Evolutionary conservation across 2,888 invertebrate genomes (phyloP).

Genomic region (Chorisops tibialis): DNA sequence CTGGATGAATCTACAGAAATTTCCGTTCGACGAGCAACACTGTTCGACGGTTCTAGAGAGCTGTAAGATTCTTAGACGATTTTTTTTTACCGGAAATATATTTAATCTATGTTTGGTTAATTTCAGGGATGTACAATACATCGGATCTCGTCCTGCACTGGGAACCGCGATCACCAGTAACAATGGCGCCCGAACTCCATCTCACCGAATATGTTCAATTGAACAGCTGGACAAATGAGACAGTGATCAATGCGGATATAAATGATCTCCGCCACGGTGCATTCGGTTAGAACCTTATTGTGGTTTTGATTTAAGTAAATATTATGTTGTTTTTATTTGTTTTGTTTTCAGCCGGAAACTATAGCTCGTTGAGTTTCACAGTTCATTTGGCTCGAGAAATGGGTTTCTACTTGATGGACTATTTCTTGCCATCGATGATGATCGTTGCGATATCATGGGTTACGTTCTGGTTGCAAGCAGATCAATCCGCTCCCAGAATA

Average conservation of each 20-base stretch:
- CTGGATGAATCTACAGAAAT: slow-evolving; percentile 82
- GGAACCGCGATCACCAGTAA: slow-evolving; percentile 71
- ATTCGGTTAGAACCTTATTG: slow-evolving; percentile 60
- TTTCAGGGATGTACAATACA: slow-evolving; percentile 76
- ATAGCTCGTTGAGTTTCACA: slow-evolving; percentile 74
- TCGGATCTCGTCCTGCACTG: slow-evolving; percentile 71
- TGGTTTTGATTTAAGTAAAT: too few relatives aligned
- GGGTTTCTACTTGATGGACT: slow-evolving; percentile 84
- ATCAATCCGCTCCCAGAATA: slow-evolving; percentile 78
- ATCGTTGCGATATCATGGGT: slow-evolving; percentile 86
- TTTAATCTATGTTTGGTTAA: not conserved
- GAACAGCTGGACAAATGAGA: slow-evolving; percentile 68
- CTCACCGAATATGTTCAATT: slow-evolving; percentile 76
- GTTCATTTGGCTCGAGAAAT: slow-evolving; percentile 77
- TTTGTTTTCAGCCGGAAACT: slow-evolving; percentile 72
- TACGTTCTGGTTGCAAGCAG: slow-evolving; percentile 84
- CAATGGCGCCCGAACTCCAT: slow-evolving; percentile 71
- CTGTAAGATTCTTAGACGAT: slow-evolving; percentile 63
- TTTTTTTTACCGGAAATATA: not conserved
- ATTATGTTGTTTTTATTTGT: too few relatives aligned
- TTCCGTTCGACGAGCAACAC: slow-evolving; percentile 81
- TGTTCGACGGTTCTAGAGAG: slow-evolving; percentile 78
- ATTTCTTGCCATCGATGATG: slow-evolving; percentile 82
- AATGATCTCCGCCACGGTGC: slow-evolving; percentile 68
- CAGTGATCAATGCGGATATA: slow-evolving; percentile 66